phyloP scores from a whole-genome alignment of 2,797 vertebrate genomes.

The Lagorchestes hirsutus region DNA sequence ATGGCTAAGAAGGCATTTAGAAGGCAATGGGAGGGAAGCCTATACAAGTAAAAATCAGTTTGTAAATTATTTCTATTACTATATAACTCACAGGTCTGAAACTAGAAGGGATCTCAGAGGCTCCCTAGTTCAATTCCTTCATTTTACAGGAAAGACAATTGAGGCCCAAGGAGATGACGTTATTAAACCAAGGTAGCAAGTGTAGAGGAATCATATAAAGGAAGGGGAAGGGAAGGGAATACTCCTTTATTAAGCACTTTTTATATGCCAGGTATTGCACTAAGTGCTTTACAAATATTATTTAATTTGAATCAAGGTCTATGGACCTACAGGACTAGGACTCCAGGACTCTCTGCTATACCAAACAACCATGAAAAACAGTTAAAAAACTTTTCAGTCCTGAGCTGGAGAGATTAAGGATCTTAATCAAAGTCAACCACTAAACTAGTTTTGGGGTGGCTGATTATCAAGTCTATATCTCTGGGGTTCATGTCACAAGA shows the following conservation, averaged over 20 bases:
- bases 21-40: neutral
- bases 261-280: neutral
- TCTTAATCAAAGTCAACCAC: conserved; percentile 12
- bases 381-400: conserved; percentile 37
- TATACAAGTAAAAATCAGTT: neutral
- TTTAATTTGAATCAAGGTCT: neutral
- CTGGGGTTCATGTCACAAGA: neutral
- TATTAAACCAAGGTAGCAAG: neutral
- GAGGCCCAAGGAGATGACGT: neutral
- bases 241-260: neutral
- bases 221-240: neutral
- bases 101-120: neutral
- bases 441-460: neutral
- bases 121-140: neutral
- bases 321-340: no score
- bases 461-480: neutral
- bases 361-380: conserved; percentile 14
- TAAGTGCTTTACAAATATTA: neutral
- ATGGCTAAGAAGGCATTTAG: neutral
- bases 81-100: neutral
- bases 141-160: neutral
- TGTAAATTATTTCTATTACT: neutral
- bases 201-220: neutral
- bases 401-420: conserved; percentile 16
- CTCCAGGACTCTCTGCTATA: neutral